These are phyloP conservation scores for Hycleus phaleratus DNA, from an alignment of 1,140 invertebrate genomes.

Conservation along the genomic window DNA sequence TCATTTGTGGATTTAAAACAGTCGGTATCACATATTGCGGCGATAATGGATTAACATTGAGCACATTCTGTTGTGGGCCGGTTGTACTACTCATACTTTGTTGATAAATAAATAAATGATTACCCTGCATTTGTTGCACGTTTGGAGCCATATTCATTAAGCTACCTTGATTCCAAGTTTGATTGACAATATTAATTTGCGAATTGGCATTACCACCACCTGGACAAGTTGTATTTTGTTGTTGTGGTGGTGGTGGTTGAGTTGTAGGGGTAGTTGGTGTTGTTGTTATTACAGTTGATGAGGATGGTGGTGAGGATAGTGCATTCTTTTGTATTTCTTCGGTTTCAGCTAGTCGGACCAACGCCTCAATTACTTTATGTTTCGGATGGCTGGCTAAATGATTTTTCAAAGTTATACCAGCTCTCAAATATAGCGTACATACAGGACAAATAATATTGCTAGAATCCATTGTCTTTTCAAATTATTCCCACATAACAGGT, in stretches of 20 bases:
- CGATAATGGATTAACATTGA: conserved; percentile 40
- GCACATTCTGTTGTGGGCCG: conserved; percentile 34
- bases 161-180: conserved; percentile 20
- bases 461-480: conserved; percentile 25
- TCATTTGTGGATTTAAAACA: conserved; percentile 48
- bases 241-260: background rate
- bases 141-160: conserved; percentile 4
- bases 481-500: background rate
- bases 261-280: conserved; percentile 8
- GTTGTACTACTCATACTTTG: conserved; percentile 51
- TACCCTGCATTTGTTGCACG: conserved; percentile 23
- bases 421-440: conserved; percentile 71
- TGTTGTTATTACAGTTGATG: conserved; percentile 3
- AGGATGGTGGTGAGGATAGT: background rate
- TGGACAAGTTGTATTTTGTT: background rate
- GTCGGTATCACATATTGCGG: conserved; percentile 49
- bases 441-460: conserved; percentile 60
- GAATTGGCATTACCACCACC: conserved; percentile 1
- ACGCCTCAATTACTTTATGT: conserved; percentile 76
- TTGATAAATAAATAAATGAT: conserved; percentile 49
- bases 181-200: conserved; percentile 14
- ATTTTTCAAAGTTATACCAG: conserved; percentile 68
- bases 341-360: conserved; percentile 46
- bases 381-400: conserved; percentile 79
- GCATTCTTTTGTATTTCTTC: conserved; percentile 13